These are phyloP conservation scores for Ictidomys tridecemlineatus DNA, from an alignment of 2,113 vertebrate species.

Conservation along the genomic window DNA sequence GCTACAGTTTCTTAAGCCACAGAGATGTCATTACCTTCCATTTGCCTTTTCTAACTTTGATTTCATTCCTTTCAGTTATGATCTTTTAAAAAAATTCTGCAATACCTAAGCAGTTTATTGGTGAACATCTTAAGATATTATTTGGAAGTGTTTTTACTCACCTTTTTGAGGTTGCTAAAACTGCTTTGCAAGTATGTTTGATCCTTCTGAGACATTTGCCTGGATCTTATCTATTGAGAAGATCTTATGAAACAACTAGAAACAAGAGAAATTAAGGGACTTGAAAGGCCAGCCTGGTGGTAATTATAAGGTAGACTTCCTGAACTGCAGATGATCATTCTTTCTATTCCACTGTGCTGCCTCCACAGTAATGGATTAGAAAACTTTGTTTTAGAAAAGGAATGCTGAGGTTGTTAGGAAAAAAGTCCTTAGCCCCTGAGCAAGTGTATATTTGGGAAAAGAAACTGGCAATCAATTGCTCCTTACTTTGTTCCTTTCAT, in stretches of 20 bases:
- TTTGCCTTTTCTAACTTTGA: neutral
- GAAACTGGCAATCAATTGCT: neutral
- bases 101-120: slow-evolving; percentile 38
- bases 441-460: neutral
- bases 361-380: neutral
- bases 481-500: slow-evolving; percentile 14
- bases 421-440: neutral
- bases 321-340: neutral
- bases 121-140: neutral
- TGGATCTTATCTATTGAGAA: neutral
- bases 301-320: neutral
- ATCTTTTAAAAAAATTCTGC: neutral
- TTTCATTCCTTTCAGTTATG: neutral
- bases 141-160: slow-evolving; percentile 36
- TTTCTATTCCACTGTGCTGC: neutral
- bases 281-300: neutral
- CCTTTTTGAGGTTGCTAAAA: slow-evolving; percentile 28
- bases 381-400: neutral
- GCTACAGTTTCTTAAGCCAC: neutral
- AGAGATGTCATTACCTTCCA: neutral
- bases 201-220: neutral
- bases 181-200: slow-evolving; percentile 4
- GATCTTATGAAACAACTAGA: neutral
- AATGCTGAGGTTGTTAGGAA: neutral
- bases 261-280: neutral